Evolutionary conservation across 2,888 invertebrate genomes (phyloP), one percentile per base, ranked within the genome.

Genomic region (Patella caerulea): DNA sequence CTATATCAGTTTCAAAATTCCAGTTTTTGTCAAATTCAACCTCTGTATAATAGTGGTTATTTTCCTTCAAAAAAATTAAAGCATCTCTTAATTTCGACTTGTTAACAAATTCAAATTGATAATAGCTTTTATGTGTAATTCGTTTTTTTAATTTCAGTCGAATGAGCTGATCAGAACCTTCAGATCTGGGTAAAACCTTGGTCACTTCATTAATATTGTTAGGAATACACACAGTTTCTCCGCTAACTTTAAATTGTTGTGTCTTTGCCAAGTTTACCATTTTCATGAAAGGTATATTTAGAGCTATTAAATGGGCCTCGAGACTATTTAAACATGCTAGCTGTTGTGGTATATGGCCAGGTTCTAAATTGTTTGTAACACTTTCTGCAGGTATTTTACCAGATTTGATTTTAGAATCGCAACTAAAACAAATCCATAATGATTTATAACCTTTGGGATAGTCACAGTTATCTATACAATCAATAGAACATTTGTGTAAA

Each of bases 321-420:
- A 72, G 5, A 14, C n/a, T 12, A 54, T 72, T 72, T 11, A 72
- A 52, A 52, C 72, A 19, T 15, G 5, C 45, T 4, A 72, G 45
- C n/a, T 29, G 17, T 72, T 29, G 17, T 34, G 72, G 72, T 45
- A 72, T 72, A 45, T 29, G 9, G 14, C 19, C 34, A 34, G 54
- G 72, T 29, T 45, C 52, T n/a, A 72, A 34, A 72, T 72, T 72
- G 45, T 72, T 72, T 14, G 52, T 52, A n/a, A 72, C 72, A 72
- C 15, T 15, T 29, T 72, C 72, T 12, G 72, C 54, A 17, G 72
- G 72, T n/a, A 53, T 72, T 45, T 72, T 72, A 9, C 72, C 72
- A 15, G 11, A 11, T 72, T 29, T 29, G 12, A 72, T 17, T 34
- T 72, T 72, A 14, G 29, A 29, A 14, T 29, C 3, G 52, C 52